A percentile compares a stretch with the other conserved stretches of the same genome.
Conservation (phyloP, 2,888 invertebrate species). For the Oscheius sp. region DNA sequence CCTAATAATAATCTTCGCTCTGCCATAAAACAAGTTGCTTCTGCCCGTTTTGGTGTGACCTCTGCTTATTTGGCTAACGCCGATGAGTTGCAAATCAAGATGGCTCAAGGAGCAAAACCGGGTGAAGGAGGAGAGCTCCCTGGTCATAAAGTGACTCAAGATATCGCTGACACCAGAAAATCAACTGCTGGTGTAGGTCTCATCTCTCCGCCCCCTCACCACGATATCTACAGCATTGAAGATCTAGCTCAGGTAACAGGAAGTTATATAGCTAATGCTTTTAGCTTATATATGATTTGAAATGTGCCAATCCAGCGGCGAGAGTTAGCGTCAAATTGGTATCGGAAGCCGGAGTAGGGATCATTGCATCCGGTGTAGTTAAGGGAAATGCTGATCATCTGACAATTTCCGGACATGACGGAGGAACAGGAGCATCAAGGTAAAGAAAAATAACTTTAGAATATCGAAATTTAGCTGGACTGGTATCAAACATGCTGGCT, state of each 20-base stretch:
- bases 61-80: slow-evolving; percentile 95
- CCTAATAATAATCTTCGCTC: slow-evolving; percentile 85
- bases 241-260: slow-evolving; percentile 88
- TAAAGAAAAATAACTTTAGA: not conserved
- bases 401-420: slow-evolving; percentile 97
- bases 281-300: slow-evolving; percentile 90
- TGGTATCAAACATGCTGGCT: slow-evolving; percentile 94
- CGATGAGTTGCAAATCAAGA: slow-evolving; percentile 98
- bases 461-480: slow-evolving; percentile 79
- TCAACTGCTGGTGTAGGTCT: slow-evolving; percentile 95
- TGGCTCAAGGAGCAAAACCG: slow-evolving; percentile 98
- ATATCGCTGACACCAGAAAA: slow-evolving; percentile 92
- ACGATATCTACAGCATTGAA: slow-evolving; percentile 99
- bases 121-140: slow-evolving; percentile 98
- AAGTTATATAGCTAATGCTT: slow-evolving; percentile 34
- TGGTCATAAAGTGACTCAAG: slow-evolving; percentile 86
- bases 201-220: slow-evolving; percentile 98
- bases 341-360: slow-evolving; percentile 97
- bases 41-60: slow-evolving; percentile 97
- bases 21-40: slow-evolving; percentile 93
- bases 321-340: slow-evolving; percentile 96
- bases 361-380: slow-evolving; percentile 97
- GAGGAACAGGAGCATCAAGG: slow-evolving; percentile 88
- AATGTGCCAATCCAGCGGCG: slow-evolving; percentile 93
- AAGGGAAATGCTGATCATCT: slow-evolving; percentile 98